These are phyloP conservation scores for Charaxes varanes DNA, from an alignment of 1,140 invertebrate species.

Conservation along the genomic window DNA sequence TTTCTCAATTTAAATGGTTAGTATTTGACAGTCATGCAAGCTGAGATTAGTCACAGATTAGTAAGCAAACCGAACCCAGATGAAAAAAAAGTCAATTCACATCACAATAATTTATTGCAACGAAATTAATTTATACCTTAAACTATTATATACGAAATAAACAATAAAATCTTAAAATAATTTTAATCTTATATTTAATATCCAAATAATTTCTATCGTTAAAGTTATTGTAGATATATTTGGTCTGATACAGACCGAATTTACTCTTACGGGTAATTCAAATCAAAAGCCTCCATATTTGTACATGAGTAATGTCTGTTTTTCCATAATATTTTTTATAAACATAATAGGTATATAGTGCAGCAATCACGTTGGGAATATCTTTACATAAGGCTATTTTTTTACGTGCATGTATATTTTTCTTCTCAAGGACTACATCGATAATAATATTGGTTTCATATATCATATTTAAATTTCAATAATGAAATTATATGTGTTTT, in stretches of 20 bases:
- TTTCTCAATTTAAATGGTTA: no score
- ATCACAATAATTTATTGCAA: conserved; percentile 20
- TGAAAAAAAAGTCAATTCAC: conserved; percentile 14
- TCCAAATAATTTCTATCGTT: no score
- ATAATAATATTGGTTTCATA: no score
- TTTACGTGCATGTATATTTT: no score
- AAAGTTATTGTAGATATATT: conserved; percentile 12
- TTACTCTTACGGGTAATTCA: conserved; percentile 15
- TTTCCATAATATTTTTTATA: no score
- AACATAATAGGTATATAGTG: no score
- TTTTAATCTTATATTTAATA: conserved; percentile 6
- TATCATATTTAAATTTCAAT: no score
- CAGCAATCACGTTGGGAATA: no score
- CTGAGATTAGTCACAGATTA: conserved; percentile 4
- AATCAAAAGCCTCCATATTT: conserved; percentile 31
- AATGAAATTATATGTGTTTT: no score
- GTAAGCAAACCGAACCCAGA: conserved; percentile 1
- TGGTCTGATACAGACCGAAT: conserved; percentile 65
- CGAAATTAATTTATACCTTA: conserved; percentile 11
- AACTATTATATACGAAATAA: conserved; percentile 6
- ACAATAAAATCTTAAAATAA: conserved; percentile 1
- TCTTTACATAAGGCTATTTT: no score
- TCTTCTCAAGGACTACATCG: no score
- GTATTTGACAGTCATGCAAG: not conserved
- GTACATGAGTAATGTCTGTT: conserved; percentile 23